Percentiles rank a stretch among this genome's conserved stretches.
These are phyloP conservation scores for Ctenicera cuprea DNA, from an alignment of 2,888 invertebrate genomes.

Conservation along the genomic window DNA sequence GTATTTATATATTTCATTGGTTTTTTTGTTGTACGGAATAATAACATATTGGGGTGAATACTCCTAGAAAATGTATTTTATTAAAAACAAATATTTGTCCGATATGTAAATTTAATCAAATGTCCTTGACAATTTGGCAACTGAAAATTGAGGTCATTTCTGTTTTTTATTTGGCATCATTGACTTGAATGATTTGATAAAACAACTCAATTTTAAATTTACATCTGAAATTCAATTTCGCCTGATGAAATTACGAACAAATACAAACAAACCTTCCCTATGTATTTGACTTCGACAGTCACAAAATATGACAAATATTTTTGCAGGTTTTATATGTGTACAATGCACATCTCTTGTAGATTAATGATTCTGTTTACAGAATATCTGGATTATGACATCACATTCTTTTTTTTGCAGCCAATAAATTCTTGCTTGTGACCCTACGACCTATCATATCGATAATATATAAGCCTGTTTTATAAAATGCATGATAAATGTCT, in stretches of 20 bases:
- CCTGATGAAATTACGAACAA: neutral
- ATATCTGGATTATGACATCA: slow-evolving; percentile 16
- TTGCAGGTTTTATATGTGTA: neutral
- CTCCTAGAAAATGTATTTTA: neutral
- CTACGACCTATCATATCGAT: slow-evolving; percentile 10
- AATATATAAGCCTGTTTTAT: neutral
- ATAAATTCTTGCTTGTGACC: slow-evolving; percentile 14
- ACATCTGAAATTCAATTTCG: slow-evolving; percentile 2
- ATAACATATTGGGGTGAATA: no score
- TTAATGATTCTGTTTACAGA: slow-evolving; percentile 27
- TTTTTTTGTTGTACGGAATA: neutral
- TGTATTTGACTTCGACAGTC: no score
- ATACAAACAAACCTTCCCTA: no score
- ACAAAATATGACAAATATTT: neutral
- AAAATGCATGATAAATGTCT: no score
- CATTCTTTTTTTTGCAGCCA: neutral
- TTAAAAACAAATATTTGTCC: neutral
- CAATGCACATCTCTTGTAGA: neutral
- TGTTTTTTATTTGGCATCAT: neutral
- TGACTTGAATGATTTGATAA: neutral
- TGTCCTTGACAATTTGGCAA: no score
- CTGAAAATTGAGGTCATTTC: neutral
- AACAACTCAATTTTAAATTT: slow-evolving; percentile 8
- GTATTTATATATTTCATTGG: neutral
- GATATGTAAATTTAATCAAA: no score